phyloP scores from a whole-genome alignment of 2,888 invertebrate genomes.

The Macrosiphum euphorbiae region DNA sequence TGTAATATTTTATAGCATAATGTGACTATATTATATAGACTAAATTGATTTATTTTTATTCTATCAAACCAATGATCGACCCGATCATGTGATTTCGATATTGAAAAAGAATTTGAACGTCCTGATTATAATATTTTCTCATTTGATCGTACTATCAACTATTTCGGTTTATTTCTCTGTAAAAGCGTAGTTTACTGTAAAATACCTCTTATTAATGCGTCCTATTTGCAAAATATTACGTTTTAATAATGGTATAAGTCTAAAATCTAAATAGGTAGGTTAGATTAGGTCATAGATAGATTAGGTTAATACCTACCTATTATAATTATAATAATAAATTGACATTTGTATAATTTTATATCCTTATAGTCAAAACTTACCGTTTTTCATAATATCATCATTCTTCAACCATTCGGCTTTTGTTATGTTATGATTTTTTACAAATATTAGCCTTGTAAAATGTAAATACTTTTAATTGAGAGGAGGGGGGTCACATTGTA shows the following conservation, averaged over 20 bases:
- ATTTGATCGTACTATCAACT: not conserved
- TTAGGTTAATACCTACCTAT: no score
- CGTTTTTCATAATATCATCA: not conserved
- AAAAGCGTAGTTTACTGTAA: not conserved
- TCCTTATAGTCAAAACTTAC: not conserved
- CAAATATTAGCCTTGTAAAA: not conserved
- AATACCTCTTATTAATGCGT: not conserved
- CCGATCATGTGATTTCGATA: not conserved
- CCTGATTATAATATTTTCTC: not conserved
- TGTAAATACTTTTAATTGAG: not conserved
- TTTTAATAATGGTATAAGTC: not conserved
- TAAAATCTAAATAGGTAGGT: not conserved
- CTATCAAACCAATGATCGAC: not conserved
- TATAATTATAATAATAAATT: not conserved
- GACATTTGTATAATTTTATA: not conserved
- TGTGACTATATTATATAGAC: not conserved
- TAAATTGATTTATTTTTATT: not conserved
- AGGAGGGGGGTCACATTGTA: not conserved
- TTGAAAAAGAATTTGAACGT: not conserved
- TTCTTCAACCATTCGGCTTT: not conserved
- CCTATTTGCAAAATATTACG: not conserved
- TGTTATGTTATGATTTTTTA: not conserved
- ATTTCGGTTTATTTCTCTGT: not conserved
- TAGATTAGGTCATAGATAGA: no score
- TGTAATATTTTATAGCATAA: not conserved